Evolutionary conservation across 2,797 vertebrate genomes (phyloP), one percentile per base, ranked within the genome.

Genomic region (Tokudaia tokunoshimensis): DNA sequence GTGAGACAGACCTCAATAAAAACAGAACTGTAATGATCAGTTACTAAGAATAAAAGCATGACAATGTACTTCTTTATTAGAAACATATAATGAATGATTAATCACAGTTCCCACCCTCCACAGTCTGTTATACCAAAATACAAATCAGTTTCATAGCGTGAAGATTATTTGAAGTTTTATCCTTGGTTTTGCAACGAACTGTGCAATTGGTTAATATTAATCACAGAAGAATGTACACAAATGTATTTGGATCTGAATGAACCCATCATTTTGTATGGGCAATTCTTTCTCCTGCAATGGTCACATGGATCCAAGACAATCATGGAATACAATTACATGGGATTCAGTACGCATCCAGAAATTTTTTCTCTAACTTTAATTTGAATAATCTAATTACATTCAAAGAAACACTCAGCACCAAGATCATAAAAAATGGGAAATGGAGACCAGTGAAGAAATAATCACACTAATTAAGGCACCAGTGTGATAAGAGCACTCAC

Each of bases 91-190:
- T 86, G 67, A 86, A 3, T 76, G 1, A 87, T 72, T 84, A 70
- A 29, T 6, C 24, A 52, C 34, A 81, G 52, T 72, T 3, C 9
- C 89, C 50, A 31, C 3, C 1, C 13, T 85, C 22, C 29, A 17
- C 37, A 79, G 8, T n/a, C 85, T 88, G 9, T 29, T 72, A 44
- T 17, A 55, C 22, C 37, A 5, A 85, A 92, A 6, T 76, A 37
- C 6, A 44, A 37, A n/a, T 55, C 82, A 31, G 67, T 63, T 82
- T 1, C 50, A 50, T 57, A 37, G 0, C 29, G 3, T 74, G 47
- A 93, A 85, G 31, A 91, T 81, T 61, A 86, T 92, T 79, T 90
- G 14, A 83, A 22, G 65, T 37, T 75, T 37, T 86, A 34, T 92
- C 31, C 75, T 17, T 15, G 10, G 10, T 75, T 61, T 88, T 61